Percentiles rank a stretch among this genome's conserved stretches.
Conservation (phyloP, 2,888 invertebrate genomes). For the Morinoia aosen region DNA sequence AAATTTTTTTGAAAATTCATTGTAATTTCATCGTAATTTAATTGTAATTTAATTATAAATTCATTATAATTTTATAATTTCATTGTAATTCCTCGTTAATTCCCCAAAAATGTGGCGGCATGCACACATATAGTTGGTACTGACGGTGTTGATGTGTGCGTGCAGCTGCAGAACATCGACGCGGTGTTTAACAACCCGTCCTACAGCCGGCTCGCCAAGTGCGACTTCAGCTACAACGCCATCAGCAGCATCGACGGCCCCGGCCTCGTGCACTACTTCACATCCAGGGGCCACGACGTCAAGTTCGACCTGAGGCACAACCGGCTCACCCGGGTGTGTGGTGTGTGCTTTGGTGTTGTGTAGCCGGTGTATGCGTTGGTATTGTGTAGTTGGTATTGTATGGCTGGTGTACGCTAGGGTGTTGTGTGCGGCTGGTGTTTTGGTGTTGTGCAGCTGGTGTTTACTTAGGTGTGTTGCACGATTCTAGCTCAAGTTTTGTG, state of each 20-base stretch:
- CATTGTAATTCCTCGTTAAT: too few species aligned
- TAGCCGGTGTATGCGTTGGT: too few species aligned
- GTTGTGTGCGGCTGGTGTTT: too few species aligned
- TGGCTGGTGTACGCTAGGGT: neutral
- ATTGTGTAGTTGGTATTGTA: too few species aligned
- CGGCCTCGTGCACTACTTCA: conserved; percentile 51
- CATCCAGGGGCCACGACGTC: conserved; percentile 52
- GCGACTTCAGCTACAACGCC: conserved; percentile 54
- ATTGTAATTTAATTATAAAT: too few species aligned
- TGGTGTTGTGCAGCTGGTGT: neutral
- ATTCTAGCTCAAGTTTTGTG: too few species aligned
- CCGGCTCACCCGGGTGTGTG: conserved; percentile 49
- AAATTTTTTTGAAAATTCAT: too few species aligned
- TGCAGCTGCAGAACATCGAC: conserved; percentile 56
- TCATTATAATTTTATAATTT: too few species aligned
- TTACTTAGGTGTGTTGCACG: too few species aligned
- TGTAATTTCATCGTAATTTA: too few species aligned
- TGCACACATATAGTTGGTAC: too few species aligned
- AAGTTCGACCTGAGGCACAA: conserved; percentile 55
- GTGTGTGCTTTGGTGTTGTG: neutral
- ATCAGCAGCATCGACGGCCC: conserved; percentile 57
- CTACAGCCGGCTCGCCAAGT: conserved; percentile 54
- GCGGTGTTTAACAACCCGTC: conserved; percentile 53
- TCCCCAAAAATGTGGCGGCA: too few species aligned
- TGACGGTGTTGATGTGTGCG: neutral